Percentiles rank a stretch among this genome's conserved stretches.
Evolutionary conservation across 2,113 vertebrate genomes (phyloP).

Genomic region (Callorhinus ursinus): DNA sequence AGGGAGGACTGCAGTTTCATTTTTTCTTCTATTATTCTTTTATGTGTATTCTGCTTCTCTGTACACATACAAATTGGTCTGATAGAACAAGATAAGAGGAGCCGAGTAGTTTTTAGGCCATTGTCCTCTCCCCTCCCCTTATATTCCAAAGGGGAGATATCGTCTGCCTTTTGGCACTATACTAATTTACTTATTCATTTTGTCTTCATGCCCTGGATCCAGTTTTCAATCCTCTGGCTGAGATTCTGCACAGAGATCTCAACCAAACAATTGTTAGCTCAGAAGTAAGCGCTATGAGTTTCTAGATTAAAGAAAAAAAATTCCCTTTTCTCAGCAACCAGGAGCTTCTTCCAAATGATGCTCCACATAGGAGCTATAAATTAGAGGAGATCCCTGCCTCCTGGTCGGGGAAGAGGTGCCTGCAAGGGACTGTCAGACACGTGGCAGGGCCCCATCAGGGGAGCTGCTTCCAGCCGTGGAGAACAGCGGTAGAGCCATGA

Average conservation of each 20-base stretch:
- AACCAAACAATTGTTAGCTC: background rate
- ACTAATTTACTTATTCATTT: constrained; percentile 40
- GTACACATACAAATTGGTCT: background rate
- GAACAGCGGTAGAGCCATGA: background rate
- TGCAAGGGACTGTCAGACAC: background rate
- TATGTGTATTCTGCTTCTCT: background rate
- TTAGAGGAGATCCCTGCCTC: background rate
- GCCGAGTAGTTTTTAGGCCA: background rate
- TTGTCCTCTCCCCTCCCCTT: background rate
- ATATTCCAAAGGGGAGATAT: background rate
- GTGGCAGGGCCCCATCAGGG: background rate
- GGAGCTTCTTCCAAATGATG: background rate
- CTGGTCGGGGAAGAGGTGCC: background rate
- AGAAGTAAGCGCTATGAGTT: background rate
- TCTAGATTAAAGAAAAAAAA: background rate
- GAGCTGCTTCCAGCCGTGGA: background rate
- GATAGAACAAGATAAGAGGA: background rate
- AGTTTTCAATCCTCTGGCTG: constrained; percentile 14
- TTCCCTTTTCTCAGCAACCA: background rate
- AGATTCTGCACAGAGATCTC: background rate
- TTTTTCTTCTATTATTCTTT: background rate
- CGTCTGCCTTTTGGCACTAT: background rate
- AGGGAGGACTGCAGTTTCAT: background rate
- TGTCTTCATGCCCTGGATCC: background rate
- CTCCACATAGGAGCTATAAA: background rate